These are phyloP conservation scores for Protomyctophum bolini DNA, from an alignment of 2,113 vertebrate genomes.

Conservation along the genomic window DNA sequence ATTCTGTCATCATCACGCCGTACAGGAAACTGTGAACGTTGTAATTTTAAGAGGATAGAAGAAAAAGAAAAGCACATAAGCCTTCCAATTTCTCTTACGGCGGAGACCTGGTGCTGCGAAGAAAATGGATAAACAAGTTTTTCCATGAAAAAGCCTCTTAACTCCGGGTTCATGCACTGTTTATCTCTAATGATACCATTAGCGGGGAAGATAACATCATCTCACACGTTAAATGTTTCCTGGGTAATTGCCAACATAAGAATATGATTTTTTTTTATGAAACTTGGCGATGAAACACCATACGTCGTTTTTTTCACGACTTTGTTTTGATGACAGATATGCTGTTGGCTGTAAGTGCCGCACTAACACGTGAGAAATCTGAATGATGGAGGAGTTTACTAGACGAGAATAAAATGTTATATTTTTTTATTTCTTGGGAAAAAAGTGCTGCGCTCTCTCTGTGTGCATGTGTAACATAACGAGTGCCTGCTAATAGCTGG, in stretches of 20 bases:
- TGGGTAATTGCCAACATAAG: constrained; percentile 6
- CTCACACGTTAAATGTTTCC: constrained; percentile 22
- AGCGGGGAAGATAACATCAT: constrained; percentile 36
- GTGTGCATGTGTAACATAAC: too few species aligned
- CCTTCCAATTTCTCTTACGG: constrained; percentile 22
- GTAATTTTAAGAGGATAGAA: neutral
- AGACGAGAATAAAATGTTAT: too few species aligned
- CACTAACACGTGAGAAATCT: constrained; percentile 52
- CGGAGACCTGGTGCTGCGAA: constrained; percentile 24
- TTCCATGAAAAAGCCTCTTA: neutral
- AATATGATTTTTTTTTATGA: neutral
- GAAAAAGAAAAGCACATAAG: neutral
- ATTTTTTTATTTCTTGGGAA: too few species aligned
- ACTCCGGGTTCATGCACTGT: neutral
- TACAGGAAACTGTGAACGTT: too few species aligned
- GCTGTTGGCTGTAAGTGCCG: constrained; percentile 39
- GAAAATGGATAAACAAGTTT: constrained; percentile 15
- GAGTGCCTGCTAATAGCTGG: too few species aligned
- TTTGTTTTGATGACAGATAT: constrained; percentile 53
- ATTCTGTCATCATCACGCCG: too few species aligned
- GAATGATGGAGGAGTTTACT: constrained; percentile 58
- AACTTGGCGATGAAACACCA: neutral
- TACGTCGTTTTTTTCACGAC: constrained; percentile 29
- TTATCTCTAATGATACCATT: constrained; percentile 34
- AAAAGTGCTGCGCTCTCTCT: too few species aligned